phyloP scores from a whole-genome alignment of 2,888 invertebrate species.

The Perizoma affinitatum region DNA sequence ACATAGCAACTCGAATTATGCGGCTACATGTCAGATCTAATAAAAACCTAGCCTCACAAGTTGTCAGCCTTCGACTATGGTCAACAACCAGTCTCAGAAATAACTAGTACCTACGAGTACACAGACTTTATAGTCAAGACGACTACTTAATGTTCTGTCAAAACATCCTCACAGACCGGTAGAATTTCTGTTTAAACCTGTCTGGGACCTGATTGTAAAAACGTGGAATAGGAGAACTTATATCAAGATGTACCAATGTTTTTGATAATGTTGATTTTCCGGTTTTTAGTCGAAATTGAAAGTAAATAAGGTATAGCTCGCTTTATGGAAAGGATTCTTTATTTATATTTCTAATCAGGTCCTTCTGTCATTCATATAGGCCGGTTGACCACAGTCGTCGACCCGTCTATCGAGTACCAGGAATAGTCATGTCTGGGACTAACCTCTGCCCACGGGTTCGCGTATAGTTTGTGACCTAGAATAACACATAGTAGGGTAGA shows the following conservation, averaged over 20 bases:
- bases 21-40: slow-evolving; percentile 11
- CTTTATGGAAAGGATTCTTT: too few relatives aligned
- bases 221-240: slow-evolving; percentile 11
- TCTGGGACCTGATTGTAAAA: slow-evolving; percentile 6
- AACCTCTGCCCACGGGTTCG: too few relatives aligned
- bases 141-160: slow-evolving; percentile 4
- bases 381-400: too few relatives aligned
- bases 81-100: slow-evolving; percentile 7
- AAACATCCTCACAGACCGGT: slow-evolving; percentile 16
- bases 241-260: background rate
- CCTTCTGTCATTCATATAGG: too few relatives aligned
- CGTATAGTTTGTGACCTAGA: too few relatives aligned
- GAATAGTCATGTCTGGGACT: too few relatives aligned
- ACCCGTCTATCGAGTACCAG: too few relatives aligned
- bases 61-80: slow-evolving; percentile 12
- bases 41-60: slow-evolving; percentile 17
- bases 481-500: too few relatives aligned
- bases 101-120: background rate
- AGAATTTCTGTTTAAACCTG: slow-evolving; percentile 21
- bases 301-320: background rate
- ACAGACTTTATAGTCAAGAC: slow-evolving; percentile 1
- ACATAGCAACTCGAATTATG: too few relatives aligned
- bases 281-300: slow-evolving; percentile 6
- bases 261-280: background rate
- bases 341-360: too few relatives aligned